phyloP scores from a whole-genome alignment of 2,113 vertebrate species.

The Nyctereutes procyonoides region DNA sequence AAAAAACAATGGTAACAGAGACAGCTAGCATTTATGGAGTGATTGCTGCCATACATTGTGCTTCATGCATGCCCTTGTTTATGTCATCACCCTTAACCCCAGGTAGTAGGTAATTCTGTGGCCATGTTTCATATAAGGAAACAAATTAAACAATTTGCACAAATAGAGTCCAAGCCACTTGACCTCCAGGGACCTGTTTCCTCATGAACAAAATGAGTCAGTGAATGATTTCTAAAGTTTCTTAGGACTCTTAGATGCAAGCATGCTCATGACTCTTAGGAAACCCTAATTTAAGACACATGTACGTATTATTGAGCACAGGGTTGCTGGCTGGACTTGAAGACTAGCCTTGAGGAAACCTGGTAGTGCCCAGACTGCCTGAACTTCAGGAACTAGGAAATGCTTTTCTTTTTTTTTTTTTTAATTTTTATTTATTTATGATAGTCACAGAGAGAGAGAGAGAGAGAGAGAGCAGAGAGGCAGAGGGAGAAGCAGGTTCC shows the following conservation, averaged over 20 bases:
- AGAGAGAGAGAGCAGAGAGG: no score
- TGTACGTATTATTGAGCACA: background rate
- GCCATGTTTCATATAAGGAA: background rate
- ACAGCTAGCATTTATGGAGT: background rate
- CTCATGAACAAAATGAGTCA: background rate
- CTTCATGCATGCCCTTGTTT: background rate
- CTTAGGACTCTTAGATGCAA: background rate
- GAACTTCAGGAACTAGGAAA: background rate
- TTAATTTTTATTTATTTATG: no score
- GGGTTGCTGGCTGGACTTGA: background rate
- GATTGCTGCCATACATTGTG: background rate
- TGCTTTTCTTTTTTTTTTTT: no score
- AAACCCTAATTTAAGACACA: background rate
- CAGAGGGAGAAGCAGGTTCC: no score
- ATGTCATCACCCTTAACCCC: background rate
- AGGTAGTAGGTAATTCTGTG: background rate
- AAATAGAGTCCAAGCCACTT: background rate
- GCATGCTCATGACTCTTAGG: background rate
- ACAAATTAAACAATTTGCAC: background rate
- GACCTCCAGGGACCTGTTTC: background rate
- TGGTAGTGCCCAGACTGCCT: background rate
- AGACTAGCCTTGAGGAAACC: background rate
- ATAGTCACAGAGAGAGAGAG: no score
- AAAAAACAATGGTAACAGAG: background rate
- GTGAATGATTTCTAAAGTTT: background rate